Evolutionary conservation across 2,113 vertebrate species (phyloP).

Genomic region (Scytalopus superciliaris): DNA sequence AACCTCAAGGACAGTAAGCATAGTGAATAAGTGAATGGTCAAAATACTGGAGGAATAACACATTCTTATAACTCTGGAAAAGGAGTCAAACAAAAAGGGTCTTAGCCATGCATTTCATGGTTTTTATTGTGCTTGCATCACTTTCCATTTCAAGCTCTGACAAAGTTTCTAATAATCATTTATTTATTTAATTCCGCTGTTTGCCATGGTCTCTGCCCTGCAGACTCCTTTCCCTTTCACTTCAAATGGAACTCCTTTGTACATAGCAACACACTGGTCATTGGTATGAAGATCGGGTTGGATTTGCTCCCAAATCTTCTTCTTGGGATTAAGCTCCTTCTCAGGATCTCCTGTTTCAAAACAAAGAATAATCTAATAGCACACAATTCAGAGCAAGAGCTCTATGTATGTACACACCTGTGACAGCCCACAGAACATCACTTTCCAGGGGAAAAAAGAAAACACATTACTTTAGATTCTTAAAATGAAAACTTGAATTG

Average conservation of each 20-base stretch:
- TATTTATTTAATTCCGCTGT: conserved; percentile 88
- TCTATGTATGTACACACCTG: not conserved
- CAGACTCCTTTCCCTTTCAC: conserved; percentile 91
- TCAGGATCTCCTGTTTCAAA: conserved; percentile 88
- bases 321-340: conserved; percentile 97
- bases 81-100: not conserved
- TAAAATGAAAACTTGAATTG: not conserved
- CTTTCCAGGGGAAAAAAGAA: not conserved
- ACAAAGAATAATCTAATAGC: conserved; percentile 11
- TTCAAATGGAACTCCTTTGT: conserved; percentile 90
- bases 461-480: not conserved
- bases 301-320: conserved; percentile 97
- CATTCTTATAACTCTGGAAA: not conserved
- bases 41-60: not conserved
- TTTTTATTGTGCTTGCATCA: conserved; percentile 60
- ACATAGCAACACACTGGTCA: conserved; percentile 86
- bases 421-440: not conserved
- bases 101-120: not conserved
- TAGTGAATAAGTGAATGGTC: not conserved
- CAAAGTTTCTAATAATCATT: not conserved
- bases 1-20: not conserved
- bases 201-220: conserved; percentile 90
- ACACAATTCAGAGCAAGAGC: not conserved
- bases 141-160: conserved; percentile 28
- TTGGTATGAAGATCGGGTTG: conserved; percentile 91